Base-by-base conservation (phyloP, 1,140 invertebrate genomes). In the Drosophila cardini region DNA sequence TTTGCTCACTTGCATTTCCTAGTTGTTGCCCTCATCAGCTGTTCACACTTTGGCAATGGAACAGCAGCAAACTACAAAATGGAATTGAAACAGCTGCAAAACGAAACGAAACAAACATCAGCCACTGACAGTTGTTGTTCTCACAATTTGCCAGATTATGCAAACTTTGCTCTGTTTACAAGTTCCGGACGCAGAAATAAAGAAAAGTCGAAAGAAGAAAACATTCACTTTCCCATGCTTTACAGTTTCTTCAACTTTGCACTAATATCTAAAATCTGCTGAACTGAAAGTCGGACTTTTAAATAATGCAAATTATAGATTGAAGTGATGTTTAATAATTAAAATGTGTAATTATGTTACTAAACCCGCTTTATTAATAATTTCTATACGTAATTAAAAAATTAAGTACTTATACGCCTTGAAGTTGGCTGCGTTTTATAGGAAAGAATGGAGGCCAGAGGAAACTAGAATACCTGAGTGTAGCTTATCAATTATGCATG, bases 1-100 rank as follows among this genome's bases (percentile, higher is more conserved):
- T 55, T 55, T 42, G 26, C 57, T 76, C 80, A 90, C 73, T 87
- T 87, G 84, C 84, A 86, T 78, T 76, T 87, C 84, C 77, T 57
- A 61, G 15, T 53, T 61, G 34, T 60, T 40, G 43, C 36, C 62
- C 61, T 36, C 72, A 26, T 85, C 81, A 85, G 81, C 81, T 85
- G 81, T 86, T 81, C 69, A 74, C 63, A 45, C 36, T 70, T 73
- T 74, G 73, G 73, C 55, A 57, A 60, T 50, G 80, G 48, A 80
- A 85, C 69, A 13, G 11, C 9, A 67, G 21, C 21, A 26, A 0
- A 48, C 52, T 18, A 50, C 18, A 26, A 87, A 86, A 53, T 79
- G 72, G 80, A 83, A 83, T 43, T 64, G 71, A 65, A 79, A 77
- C 72, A 80, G 72, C 76, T 72, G 68, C 50, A 21, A 38, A 38